These are phyloP conservation scores for Dryomyza anilis DNA, from an alignment of 2,888 invertebrate species.

Conservation along the genomic window DNA sequence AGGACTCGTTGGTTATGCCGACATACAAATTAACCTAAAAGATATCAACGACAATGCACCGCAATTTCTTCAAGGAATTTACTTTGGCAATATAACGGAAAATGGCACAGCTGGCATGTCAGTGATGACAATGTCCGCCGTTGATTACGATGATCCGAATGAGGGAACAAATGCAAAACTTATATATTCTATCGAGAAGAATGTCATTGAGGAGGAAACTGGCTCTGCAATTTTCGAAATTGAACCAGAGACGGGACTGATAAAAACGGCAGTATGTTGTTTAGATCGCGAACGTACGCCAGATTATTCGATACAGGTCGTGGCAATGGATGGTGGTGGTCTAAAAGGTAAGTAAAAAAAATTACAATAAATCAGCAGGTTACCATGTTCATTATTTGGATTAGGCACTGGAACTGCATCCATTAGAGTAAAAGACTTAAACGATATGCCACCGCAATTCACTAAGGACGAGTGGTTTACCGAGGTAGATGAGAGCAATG, in stretches of 20 bases:
- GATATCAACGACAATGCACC: constrained; percentile 98
- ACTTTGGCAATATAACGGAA: constrained; percentile 93
- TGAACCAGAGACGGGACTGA: constrained; percentile 92
- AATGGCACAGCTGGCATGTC: constrained; percentile 96
- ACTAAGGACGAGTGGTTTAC: constrained; percentile 96
- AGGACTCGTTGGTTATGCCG: constrained; percentile 93
- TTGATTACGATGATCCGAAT: constrained; percentile 94
- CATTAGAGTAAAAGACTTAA: constrained; percentile 93
- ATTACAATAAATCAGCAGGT: neutral
- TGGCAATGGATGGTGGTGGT: constrained; percentile 92
- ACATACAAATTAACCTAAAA: constrained; percentile 94
- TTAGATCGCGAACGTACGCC: constrained; percentile 92
- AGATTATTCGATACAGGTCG: constrained; percentile 94
- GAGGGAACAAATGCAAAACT: constrained; percentile 94
- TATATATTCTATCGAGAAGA: constrained; percentile 94
- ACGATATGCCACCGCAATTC: constrained; percentile 97
- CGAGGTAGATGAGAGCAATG: constrained; percentile 93
- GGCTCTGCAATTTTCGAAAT: constrained; percentile 96
- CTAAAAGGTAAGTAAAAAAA: constrained; percentile 73
- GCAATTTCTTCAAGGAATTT: constrained; percentile 90
- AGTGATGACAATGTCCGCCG: constrained; percentile 97
- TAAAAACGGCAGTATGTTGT: constrained; percentile 92
- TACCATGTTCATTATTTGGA: neutral
- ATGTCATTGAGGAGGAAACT: constrained; percentile 94
- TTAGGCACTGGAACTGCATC: constrained; percentile 81